Percentiles rank a stretch among this genome's conserved stretches.
Conservation (phyloP, 2,113 vertebrate species). For the Melanostigma gelatinosum region DNA sequence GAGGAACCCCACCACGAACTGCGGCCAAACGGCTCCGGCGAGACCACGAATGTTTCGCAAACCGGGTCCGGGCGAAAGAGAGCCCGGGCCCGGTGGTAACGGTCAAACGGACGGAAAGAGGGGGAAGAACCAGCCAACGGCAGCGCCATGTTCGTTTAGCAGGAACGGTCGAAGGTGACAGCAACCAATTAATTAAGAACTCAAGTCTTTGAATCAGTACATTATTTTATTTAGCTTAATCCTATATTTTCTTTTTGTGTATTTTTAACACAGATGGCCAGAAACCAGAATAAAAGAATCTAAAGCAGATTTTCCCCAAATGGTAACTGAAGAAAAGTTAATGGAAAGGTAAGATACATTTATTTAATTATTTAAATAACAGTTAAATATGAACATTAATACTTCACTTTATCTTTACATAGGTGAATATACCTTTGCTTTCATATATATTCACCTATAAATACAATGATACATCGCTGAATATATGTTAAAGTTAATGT, state of each 20-base stretch:
- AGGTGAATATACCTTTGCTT: too few species aligned
- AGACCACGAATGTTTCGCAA: fast-evolving
- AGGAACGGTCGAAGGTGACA: conserved; percentile 5
- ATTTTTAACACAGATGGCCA: neutral
- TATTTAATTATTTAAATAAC: too few species aligned
- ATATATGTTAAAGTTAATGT: too few species aligned
- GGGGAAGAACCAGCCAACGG: fast-evolving
- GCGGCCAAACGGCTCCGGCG: neutral
- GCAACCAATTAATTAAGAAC: too few species aligned
- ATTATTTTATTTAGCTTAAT: neutral
- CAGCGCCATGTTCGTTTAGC: neutral
- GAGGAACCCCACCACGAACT: neutral
- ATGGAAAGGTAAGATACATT: conserved; percentile 50
- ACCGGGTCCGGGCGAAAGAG: too few species aligned
- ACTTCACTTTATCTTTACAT: too few species aligned
- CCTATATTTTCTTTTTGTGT: too few species aligned
- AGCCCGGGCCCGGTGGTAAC: neutral
- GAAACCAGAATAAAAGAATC: too few species aligned
- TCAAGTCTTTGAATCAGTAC: neutral
- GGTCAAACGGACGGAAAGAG: neutral
- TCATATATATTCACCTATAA: too few species aligned
- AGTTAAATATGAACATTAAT: too few species aligned
- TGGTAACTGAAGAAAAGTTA: neutral
- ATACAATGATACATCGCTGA: too few species aligned
- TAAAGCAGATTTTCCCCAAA: fast-evolving